These are phyloP conservation scores for Mormyrops attenuatus DNA, from an alignment of 2,797 vertebrate species.

Conservation along the genomic window DNA sequence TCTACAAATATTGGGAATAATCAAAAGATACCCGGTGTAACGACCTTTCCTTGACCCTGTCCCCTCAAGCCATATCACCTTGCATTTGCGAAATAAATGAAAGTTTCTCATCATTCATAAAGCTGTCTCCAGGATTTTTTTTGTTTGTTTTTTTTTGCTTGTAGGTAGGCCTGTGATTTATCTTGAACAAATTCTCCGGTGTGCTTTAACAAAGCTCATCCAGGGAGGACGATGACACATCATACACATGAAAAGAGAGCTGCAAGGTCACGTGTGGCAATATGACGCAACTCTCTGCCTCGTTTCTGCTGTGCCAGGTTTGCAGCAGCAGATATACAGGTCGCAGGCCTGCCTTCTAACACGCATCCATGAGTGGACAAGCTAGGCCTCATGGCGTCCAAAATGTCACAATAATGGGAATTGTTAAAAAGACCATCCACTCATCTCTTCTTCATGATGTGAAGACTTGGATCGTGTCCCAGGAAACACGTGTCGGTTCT, in stretches of 20 bases:
- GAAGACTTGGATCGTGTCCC: not conserved
- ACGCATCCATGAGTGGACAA: not conserved
- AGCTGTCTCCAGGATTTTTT: not conserved
- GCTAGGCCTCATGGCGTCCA: not conserved
- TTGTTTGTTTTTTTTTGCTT: not conserved
- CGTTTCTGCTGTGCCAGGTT: not conserved
- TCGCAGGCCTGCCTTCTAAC: not conserved
- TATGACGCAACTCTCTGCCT: not conserved
- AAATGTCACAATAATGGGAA: not conserved
- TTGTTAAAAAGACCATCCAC: not conserved
- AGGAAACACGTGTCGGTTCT: not conserved
- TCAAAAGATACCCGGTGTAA: not conserved
- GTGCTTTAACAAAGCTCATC: not conserved
- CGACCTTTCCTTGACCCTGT: not conserved
- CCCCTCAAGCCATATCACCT: not conserved
- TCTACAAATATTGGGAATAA: not conserved
- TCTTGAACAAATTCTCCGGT: not conserved
- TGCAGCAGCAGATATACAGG: not conserved
- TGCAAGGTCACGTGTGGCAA: not conserved
- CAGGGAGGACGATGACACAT: not conserved
- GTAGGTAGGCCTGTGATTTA: not conserved
- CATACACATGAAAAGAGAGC: not conserved
- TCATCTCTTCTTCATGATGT: not conserved
- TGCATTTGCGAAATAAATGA: not conserved
- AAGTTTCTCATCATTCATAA: not conserved